Evolutionary conservation across 2,113 vertebrate species (phyloP).

Genomic region (Thamnophis sirtalis): DNA sequence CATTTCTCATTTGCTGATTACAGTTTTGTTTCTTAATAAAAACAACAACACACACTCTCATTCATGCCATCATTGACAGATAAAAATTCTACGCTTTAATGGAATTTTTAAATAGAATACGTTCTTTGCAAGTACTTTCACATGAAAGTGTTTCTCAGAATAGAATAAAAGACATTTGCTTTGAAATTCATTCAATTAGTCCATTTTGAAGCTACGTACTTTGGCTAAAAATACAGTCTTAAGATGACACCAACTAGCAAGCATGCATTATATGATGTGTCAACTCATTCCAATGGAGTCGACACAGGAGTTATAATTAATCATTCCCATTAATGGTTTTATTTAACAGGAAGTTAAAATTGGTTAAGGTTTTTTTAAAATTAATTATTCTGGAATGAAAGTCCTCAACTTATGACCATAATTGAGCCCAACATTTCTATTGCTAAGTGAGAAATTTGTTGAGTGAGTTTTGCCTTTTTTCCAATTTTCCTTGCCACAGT

Average conservation of each 20-base stretch:
- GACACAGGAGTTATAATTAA: neutral
- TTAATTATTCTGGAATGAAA: no score
- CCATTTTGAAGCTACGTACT: neutral
- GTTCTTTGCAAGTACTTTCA: conserved; percentile 16
- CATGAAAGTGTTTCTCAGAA: neutral
- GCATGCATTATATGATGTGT: neutral
- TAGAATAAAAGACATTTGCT: neutral
- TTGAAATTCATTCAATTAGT: neutral
- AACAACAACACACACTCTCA: conserved; percentile 63
- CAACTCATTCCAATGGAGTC: neutral
- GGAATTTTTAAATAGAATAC: conserved; percentile 26
- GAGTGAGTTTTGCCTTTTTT: no score
- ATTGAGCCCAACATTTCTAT: no score
- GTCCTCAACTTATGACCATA: no score
- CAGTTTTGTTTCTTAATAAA: conserved; percentile 60
- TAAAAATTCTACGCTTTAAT: conserved; percentile 56
- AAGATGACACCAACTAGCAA: neutral
- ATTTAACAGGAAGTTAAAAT: neutral
- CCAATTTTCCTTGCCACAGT: no score
- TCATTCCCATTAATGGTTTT: neutral
- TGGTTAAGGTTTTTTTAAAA: neutral
- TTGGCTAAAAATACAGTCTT: neutral
- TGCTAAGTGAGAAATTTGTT: no score
- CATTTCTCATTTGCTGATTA: conserved; percentile 58
- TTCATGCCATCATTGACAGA: conserved; percentile 62